A percentile compares a stretch with the other conserved stretches of the same genome.
Evolutionary conservation across 2,797 vertebrate species (phyloP).

Genomic region (Crenuchus spilurus): DNA sequence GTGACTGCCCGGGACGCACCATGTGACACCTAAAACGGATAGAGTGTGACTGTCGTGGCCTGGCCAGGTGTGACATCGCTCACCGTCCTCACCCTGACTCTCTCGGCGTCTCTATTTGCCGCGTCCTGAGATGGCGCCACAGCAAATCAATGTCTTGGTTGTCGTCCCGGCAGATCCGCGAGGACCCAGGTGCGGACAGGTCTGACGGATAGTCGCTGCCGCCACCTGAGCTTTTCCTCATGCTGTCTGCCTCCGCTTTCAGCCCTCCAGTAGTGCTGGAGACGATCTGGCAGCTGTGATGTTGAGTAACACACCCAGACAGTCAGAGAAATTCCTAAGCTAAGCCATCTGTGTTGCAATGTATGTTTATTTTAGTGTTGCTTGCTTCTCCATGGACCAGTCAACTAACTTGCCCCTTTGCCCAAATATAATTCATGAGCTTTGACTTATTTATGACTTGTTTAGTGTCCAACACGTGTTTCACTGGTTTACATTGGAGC

Average conservation of each 20-base stretch:
- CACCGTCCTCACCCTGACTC: background rate
- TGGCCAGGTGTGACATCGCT: background rate
- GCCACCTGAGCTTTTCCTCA: constrained; percentile 20
- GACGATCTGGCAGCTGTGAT: constrained; percentile 11
- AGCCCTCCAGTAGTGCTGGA: background rate
- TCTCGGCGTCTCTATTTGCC: background rate
- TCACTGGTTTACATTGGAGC: too few species aligned
- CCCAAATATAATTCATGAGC: too few species aligned
- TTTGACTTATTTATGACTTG: too few species aligned
- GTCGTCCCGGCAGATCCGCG: background rate
- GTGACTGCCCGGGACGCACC: too few species aligned
- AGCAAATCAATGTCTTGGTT: background rate
- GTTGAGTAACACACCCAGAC: background rate
- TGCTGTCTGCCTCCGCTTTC: background rate
- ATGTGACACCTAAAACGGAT: background rate
- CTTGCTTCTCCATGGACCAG: too few species aligned
- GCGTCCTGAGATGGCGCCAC: background rate
- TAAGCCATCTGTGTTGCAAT: background rate
- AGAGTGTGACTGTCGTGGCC: background rate
- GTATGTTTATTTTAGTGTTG: background rate
- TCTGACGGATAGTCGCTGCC: background rate
- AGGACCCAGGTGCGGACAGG: constrained; percentile 1
- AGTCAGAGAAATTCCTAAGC: background rate
- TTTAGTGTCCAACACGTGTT: too few species aligned
- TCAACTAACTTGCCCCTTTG: too few species aligned